Conservation (phyloP, 2,797 vertebrate species). For the Acropternis orthonyx region DNA sequence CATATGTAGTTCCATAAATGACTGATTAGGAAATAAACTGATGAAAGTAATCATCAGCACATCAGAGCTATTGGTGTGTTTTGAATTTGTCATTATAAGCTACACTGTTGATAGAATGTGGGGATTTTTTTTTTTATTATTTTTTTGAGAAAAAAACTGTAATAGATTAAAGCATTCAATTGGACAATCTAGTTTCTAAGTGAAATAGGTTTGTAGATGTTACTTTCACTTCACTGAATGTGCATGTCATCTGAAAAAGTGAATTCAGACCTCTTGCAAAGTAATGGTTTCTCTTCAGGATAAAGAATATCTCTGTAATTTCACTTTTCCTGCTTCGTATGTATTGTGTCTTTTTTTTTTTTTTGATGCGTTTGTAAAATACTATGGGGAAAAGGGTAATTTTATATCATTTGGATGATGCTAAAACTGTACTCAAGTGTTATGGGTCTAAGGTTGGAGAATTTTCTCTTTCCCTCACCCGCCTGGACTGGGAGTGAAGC, state of each 20-base stretch:
- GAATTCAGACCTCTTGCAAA: background rate
- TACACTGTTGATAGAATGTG: background rate
- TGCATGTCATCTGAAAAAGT: background rate
- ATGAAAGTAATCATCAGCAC: background rate
- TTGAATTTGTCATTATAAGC: background rate
- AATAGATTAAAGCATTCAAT: background rate
- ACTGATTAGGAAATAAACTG: background rate
- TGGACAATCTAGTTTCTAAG: background rate
- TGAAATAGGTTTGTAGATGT: background rate
- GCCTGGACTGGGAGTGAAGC: too few relatives aligned
- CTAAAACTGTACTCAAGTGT: background rate
- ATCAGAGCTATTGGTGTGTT: background rate
- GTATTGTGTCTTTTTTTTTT: background rate
- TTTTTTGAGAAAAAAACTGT: background rate
- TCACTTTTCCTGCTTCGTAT: background rate
- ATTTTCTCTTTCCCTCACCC: too few relatives aligned
- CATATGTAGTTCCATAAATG: background rate
- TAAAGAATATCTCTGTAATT: background rate
- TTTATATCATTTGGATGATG: background rate
- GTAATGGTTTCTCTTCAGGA: background rate
- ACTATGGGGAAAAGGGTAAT: background rate
- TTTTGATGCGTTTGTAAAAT: background rate
- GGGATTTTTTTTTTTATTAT: rapidly evolving
- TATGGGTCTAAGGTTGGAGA: too few relatives aligned
- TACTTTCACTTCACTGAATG: background rate